Conservation (phyloP, 2,888 invertebrate species). For the Rotaria socialis region DNA sequence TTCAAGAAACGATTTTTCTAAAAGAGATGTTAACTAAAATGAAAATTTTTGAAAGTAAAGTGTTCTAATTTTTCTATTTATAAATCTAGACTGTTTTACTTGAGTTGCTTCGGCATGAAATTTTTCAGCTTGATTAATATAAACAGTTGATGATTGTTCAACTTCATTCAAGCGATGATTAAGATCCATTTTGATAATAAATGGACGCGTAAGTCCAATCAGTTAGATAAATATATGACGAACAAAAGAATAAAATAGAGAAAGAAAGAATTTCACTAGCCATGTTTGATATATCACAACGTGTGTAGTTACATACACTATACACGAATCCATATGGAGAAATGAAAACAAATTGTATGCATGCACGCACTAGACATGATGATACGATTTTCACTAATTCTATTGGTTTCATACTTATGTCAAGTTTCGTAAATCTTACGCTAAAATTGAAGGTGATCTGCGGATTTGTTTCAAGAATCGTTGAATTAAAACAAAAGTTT, state of each 20-base stretch:
- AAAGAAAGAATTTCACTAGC: not conserved
- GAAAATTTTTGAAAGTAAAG: not conserved
- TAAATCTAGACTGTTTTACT: not conserved
- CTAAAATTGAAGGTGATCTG: no score
- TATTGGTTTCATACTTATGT: no score
- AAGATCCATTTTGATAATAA: not conserved
- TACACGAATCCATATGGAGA: no score
- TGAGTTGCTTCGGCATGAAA: conserved; percentile 16
- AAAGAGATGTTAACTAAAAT: not conserved
- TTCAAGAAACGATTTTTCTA: conserved; percentile 22
- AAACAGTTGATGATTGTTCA: not conserved
- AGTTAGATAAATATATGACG: not conserved
- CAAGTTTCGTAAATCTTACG: no score
- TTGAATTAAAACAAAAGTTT: no score
- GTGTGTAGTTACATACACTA: no score
- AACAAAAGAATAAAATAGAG: not conserved
- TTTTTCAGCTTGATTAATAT: not conserved
- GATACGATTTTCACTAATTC: no score
- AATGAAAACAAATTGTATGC: no score
- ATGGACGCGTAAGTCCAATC: not conserved
- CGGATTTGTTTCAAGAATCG: no score
- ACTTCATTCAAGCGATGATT: not conserved
- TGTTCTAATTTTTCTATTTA: no score
- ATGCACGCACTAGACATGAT: no score
- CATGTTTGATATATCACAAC: no score